Base-by-base conservation (phyloP, 2,797 vertebrate genomes). In the Discoglossus pictus region DNA sequence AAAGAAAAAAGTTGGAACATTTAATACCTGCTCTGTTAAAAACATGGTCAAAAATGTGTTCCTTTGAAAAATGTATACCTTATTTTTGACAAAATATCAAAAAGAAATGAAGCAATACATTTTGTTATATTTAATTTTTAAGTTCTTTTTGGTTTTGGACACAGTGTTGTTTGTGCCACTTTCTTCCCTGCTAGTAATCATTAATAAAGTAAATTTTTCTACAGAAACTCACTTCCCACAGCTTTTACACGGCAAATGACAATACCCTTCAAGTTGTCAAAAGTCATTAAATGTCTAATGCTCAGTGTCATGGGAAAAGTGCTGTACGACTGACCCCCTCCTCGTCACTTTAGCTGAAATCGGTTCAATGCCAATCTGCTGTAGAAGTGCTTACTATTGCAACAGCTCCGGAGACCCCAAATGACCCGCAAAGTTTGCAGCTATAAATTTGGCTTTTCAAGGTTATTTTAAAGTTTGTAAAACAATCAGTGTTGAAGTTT, bases 271-370 rank as follows among this genome's bases (percentile, higher is more conserved):
- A 36, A 53, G 7, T 16, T 51, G 46, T 61, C 65, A 68, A 17
- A 53, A 18, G 42, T 20, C 46, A 68, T 68, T 68, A 53, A n/a
- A n/a, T 56, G 60, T 51, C 65, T 25, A 36, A 53, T 43, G 38
- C 38, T 20, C 20, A 1, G 10, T 68, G 55, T 60, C 65, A 46
- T n/a, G 9, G 46, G 16, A 23, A 67, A 42, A 59, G 23, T 17
- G 55, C 16, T 59, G 54, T 31, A 6, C 54, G 24, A 50, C 13
- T 34, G 46, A 52, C 55, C 38, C 46, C 47, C 46, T 24, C 44
- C 36, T 12, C 31, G 2, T 16, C 35, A 46, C 36, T 46, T 12
- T 21, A 12, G 58, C 15, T 13, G 42, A 56, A 27, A 7, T 13
- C 1, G 6, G 16, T 68, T 38, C 44, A 27, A 7, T 70, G 43